Percentiles rank a stretch among this genome's conserved stretches.
Evolutionary conservation across 2,888 invertebrate genomes (phyloP).

Genomic region (Phasia obesa): DNA sequence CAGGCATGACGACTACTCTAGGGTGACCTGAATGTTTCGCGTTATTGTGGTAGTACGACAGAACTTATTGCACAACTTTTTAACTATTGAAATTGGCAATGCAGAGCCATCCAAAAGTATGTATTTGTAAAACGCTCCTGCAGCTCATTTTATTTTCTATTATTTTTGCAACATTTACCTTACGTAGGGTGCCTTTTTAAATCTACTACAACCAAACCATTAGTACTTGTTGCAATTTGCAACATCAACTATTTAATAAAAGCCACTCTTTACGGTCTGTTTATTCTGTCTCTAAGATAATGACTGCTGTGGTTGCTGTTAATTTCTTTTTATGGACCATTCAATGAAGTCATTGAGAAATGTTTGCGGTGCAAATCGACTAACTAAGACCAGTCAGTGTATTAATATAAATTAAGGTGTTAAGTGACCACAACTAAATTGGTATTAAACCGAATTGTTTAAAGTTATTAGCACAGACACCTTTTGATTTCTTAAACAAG

Average conservation of each 20-base stretch:
- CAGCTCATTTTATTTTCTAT: not conserved
- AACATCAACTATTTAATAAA: slow-evolving; percentile 34
- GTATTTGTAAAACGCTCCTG: not conserved
- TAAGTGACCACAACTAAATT: slow-evolving; percentile 62
- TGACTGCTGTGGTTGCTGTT: slow-evolving; percentile 34
- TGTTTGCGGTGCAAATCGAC: slow-evolving; percentile 9
- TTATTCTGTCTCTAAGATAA: slow-evolving; percentile 37
- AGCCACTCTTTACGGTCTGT: slow-evolving; percentile 25
- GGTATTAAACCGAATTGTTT: slow-evolving; percentile 54
- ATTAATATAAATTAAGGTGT: slow-evolving; percentile 57
- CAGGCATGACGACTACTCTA: no score
- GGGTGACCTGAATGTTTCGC: no score
- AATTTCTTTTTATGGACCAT: slow-evolving; percentile 61
- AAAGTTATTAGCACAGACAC: slow-evolving; percentile 57
- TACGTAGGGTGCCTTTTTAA: not conserved
- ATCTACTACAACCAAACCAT: not conserved
- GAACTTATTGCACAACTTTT: no score
- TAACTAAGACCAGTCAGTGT: slow-evolving; percentile 21
- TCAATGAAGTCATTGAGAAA: slow-evolving; percentile 57
- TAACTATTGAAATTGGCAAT: no score
- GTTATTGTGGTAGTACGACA: no score
- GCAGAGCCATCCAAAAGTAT: no score
- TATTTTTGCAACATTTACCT: not conserved
- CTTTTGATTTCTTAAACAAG: slow-evolving; percentile 29
- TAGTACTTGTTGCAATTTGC: slow-evolving; percentile 19